A percentile compares a stretch with the other conserved stretches of the same genome.
Evolutionary conservation across 1,140 invertebrate species (phyloP).

Genomic region (Heliothis virescens): DNA sequence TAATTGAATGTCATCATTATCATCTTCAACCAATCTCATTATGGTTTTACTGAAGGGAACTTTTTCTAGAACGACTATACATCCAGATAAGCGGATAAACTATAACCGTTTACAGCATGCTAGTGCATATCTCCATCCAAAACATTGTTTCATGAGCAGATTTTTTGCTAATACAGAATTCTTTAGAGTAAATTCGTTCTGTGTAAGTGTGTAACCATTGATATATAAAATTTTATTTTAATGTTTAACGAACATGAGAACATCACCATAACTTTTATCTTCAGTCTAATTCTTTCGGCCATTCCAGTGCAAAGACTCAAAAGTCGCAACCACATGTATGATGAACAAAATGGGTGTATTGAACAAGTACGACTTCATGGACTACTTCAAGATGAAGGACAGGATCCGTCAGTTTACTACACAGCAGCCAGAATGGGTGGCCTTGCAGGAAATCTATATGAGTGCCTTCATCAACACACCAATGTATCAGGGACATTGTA

Average conservation of each 20-base stretch:
- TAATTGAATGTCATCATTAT: no score
- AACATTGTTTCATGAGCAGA: no score
- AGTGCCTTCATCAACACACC: slow-evolving; percentile 60
- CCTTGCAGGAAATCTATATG: slow-evolving; percentile 57
- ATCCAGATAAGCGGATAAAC: no score
- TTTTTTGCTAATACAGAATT: not conserved
- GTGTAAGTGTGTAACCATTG: no score
- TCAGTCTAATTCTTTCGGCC: not conserved
- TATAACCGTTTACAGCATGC: no score
- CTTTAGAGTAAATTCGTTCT: no score
- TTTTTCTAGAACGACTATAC: no score
- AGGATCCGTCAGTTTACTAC: slow-evolving; percentile 60
- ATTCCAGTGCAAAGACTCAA: slow-evolving; percentile 72
- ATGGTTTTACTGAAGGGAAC: no score
- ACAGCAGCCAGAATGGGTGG: slow-evolving; percentile 50
- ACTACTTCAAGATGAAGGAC: slow-evolving; percentile 79
- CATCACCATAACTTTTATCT: no score
- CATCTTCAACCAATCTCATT: not conserved
- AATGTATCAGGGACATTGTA: slow-evolving; percentile 70
- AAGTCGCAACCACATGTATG: slow-evolving; percentile 66
- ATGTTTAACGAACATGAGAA: no score
- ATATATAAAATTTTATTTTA: no score
- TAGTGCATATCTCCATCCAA: no score
- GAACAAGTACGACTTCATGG: slow-evolving; percentile 75
- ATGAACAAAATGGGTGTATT: slow-evolving; percentile 74